Percentiles rank a stretch among this genome's conserved stretches.
Conservation (phyloP, 2,113 vertebrate species). For the Lepus timidus region DNA sequence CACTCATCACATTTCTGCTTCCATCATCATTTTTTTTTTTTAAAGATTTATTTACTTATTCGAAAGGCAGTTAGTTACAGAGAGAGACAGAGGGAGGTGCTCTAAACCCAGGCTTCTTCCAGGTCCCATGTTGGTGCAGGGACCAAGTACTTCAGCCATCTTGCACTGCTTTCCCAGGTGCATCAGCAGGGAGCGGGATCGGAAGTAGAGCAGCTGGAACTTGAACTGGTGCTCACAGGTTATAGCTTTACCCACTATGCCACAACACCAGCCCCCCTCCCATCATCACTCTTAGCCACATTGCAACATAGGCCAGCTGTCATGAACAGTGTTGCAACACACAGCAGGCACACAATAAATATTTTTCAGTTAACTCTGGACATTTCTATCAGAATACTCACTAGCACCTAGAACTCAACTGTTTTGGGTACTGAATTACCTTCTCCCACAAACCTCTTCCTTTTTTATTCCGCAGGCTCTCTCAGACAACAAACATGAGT, state of each 20-base stretch:
- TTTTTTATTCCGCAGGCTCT: background rate
- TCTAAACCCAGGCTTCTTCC: no score
- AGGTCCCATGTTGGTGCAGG: no score
- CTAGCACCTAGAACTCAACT: background rate
- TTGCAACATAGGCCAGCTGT: background rate
- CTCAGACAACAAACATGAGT: slow-evolving; percentile 36
- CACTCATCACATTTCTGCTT: background rate
- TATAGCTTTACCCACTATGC: no score
- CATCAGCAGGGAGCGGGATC: no score
- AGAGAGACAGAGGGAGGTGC: no score
- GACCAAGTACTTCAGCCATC: no score
- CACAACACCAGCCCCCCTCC: no score
- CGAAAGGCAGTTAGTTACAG: no score
- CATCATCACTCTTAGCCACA: background rate
- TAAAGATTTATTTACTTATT: no score
- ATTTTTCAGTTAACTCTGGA: background rate
- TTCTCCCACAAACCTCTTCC: slow-evolving; percentile 37
- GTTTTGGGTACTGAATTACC: slow-evolving; percentile 24
- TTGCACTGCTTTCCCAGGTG: no score
- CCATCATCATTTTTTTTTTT: background rate
- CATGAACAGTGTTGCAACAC: background rate
- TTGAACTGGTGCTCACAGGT: no score
- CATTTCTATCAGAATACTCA: background rate
- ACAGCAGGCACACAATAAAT: background rate
- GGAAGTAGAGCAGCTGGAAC: no score